Conservation (phyloP, 2,113 vertebrate genomes). For the Pachypanchax playfairii region DNA sequence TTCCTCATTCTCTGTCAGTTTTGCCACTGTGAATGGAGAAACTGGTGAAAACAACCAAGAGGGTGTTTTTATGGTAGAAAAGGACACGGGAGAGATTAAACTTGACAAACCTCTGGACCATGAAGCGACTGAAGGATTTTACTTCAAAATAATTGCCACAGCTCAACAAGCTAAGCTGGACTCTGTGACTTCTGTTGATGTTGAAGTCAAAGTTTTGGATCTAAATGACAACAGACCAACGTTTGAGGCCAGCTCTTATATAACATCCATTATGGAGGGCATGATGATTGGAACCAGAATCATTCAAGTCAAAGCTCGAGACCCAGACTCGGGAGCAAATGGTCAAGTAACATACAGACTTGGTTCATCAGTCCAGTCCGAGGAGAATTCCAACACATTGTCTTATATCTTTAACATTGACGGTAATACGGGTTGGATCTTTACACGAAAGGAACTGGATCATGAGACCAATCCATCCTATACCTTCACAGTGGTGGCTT, state of each 20-base stretch:
- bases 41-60: constrained; percentile 88
- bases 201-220: constrained; percentile 91
- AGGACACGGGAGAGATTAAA: constrained; percentile 88
- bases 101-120: constrained; percentile 92
- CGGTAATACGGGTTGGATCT: constrained; percentile 94
- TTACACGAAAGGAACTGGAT: constrained; percentile 89
- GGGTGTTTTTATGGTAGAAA: constrained; percentile 88
- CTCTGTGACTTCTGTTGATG: constrained; percentile 85
- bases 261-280: constrained; percentile 91
- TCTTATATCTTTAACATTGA: constrained; percentile 87
- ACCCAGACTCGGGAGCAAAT: constrained; percentile 90
- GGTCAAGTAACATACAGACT: constrained; percentile 94
- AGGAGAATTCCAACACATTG: constrained; percentile 78
- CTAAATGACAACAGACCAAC: constrained; percentile 94
- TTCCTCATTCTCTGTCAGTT: constrained; percentile 66
- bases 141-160: constrained; percentile 90
- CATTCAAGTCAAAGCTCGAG: constrained; percentile 87
- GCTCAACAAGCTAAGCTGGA: constrained; percentile 86
- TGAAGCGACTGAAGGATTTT: constrained; percentile 82
- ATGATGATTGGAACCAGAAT: constrained; percentile 89
- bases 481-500: constrained; percentile 90
- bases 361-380: constrained; percentile 69
- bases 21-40: constrained; percentile 87
- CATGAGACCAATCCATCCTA: constrained; percentile 89
- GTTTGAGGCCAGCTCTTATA: constrained; percentile 87